Conservation (phyloP, 2,113 vertebrate genomes). For the Chloebia gouldiae region DNA sequence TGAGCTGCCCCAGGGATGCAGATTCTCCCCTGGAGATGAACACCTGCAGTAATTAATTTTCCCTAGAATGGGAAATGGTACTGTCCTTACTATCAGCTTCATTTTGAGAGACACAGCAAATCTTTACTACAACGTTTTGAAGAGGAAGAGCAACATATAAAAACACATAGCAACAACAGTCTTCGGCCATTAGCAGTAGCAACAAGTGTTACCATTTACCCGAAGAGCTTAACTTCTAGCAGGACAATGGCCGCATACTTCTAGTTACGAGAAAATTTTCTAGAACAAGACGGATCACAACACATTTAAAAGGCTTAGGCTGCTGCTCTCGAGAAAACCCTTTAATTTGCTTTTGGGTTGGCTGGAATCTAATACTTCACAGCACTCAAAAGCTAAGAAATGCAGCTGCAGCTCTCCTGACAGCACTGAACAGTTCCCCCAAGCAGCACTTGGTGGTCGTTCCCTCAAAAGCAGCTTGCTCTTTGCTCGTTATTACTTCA, state of each 20-base stretch:
- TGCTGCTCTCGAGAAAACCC: background rate
- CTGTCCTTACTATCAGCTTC: background rate
- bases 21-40: background rate
- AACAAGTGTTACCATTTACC: background rate
- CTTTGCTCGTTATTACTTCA: background rate
- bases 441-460: background rate
- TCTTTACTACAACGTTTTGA: background rate
- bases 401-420: background rate
- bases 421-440: background rate
- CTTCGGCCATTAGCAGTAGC: background rate
- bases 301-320: background rate
- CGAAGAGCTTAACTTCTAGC: background rate
- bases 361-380: background rate
- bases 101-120: background rate
- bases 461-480: background rate
- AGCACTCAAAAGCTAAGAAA: background rate
- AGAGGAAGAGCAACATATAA: background rate
- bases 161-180: background rate
- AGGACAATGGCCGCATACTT: background rate
- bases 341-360: background rate
- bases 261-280: background rate
- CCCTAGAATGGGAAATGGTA: background rate
- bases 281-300: background rate
- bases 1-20: background rate
- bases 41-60: background rate